Percentiles rank a stretch among this genome's conserved stretches.
phyloP scores from a whole-genome alignment of 1,140 invertebrate species.

The Theocolax elegans region DNA sequence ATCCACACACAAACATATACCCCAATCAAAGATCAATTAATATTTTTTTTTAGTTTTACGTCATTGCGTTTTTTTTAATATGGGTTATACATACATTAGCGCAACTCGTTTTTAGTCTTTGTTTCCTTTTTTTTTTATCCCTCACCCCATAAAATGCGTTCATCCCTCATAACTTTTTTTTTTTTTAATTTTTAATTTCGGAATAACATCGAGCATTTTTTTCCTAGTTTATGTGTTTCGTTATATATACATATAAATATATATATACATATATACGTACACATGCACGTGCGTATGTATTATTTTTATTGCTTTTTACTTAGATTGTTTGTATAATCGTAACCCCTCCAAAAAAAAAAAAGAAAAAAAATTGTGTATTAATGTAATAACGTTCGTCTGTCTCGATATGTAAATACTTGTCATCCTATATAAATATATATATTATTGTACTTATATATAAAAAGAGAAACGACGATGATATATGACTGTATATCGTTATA shows the following conservation, averaged over 20 bases:
- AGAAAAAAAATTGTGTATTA: slow-evolving; percentile 1
- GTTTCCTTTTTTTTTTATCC: background rate
- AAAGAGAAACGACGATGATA: slow-evolving; percentile 31
- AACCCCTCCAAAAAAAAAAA: too few relatives aligned
- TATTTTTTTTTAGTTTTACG: background rate
- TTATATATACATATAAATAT: too few relatives aligned
- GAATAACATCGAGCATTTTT: background rate
- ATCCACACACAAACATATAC: background rate
- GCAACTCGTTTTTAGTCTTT: too few relatives aligned
- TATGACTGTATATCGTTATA: too few relatives aligned
- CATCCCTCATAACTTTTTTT: background rate
- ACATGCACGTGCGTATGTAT: too few relatives aligned
- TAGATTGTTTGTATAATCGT: too few relatives aligned
- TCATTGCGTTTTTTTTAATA: too few relatives aligned
- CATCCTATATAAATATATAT: slow-evolving; percentile 46
- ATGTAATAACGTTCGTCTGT: slow-evolving; percentile 41
- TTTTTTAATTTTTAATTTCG: background rate
- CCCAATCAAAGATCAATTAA: slow-evolving; percentile 1
- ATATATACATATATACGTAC: too few relatives aligned
- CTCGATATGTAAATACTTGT: slow-evolving; percentile 63
- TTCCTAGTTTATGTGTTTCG: too few relatives aligned
- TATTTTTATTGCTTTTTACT: too few relatives aligned
- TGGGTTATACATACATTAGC: too few relatives aligned
- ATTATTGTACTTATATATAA: slow-evolving; percentile 51
- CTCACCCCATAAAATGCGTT: too few relatives aligned